Evolutionary conservation across 2,797 vertebrate genomes (phyloP).

Genomic region (Spinibarbus caldwelli): DNA sequence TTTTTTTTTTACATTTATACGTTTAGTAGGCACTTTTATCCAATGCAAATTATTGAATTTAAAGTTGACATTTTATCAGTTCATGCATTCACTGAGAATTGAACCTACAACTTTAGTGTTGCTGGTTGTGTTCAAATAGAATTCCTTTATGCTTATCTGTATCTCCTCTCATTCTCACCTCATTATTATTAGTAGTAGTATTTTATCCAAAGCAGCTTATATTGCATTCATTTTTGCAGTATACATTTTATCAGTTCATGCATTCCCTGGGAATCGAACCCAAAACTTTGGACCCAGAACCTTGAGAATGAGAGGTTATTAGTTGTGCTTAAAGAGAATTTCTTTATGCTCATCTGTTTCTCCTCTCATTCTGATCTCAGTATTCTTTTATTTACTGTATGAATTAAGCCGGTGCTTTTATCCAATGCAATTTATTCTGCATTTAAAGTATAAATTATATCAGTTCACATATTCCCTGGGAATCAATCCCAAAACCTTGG

Average conservation of each 20-base stretch:
- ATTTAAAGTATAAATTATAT: background rate
- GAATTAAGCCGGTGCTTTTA: background rate
- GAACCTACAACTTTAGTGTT: background rate
- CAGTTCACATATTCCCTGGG: background rate
- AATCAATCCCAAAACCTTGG: background rate
- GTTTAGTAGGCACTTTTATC: background rate
- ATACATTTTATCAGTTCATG: background rate
- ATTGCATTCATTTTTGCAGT: background rate
- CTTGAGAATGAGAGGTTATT: background rate
- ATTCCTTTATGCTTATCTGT: conserved; percentile 30
- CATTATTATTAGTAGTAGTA: background rate
- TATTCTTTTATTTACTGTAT: background rate
- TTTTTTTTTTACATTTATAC: background rate
- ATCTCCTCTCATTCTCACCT: background rate
- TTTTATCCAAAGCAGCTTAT: background rate
- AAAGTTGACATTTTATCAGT: background rate
- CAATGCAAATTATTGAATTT: background rate
- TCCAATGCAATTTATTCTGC: background rate
- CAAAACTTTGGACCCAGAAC: background rate
- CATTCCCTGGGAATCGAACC: background rate
- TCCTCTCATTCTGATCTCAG: background rate
- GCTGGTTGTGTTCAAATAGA: conserved; percentile 55
- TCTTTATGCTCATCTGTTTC: background rate
- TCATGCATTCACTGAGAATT: background rate
- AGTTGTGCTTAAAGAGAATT: background rate